Percentiles rank a stretch among this genome's conserved stretches.
Evolutionary conservation across 2,113 vertebrate genomes (phyloP).

Genomic region (Fregata magnificens): DNA sequence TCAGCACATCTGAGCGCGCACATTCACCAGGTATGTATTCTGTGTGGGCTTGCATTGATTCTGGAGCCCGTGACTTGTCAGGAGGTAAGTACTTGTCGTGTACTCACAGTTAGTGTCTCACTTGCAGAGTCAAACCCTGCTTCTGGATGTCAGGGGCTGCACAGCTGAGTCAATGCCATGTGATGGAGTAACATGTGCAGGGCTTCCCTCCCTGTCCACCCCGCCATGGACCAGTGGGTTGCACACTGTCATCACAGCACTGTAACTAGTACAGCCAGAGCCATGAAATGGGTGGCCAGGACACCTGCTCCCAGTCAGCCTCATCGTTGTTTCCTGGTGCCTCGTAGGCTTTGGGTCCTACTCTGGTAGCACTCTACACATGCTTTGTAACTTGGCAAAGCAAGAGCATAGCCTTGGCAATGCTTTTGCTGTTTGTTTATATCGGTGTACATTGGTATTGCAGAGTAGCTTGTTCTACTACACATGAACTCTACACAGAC

Average conservation of each 20-base stretch:
- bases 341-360: not conserved
- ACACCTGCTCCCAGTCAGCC: not conserved
- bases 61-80: not conserved
- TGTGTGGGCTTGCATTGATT: not conserved
- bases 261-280: not conserved
- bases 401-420: not conserved
- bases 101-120: not conserved
- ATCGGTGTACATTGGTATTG: rapidly evolving
- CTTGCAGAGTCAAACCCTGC: not conserved
- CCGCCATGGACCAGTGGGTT: not conserved
- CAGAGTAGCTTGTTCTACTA: not conserved
- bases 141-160: not conserved
- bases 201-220: not conserved
- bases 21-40: not conserved
- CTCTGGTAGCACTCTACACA: rapidly evolving
- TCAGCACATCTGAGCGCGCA: rapidly evolving
- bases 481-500: rapidly evolving
- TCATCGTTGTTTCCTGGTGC: rapidly evolving
- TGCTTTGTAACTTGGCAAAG: not conserved
- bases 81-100: rapidly evolving
- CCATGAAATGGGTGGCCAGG: not conserved
- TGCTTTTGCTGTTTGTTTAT: not conserved
- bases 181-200: not conserved
- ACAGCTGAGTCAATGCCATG: not conserved
- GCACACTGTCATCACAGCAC: rapidly evolving